Evolutionary conservation across 2,797 vertebrate species (phyloP).

Genomic region (Galago senegalensis): DNA sequence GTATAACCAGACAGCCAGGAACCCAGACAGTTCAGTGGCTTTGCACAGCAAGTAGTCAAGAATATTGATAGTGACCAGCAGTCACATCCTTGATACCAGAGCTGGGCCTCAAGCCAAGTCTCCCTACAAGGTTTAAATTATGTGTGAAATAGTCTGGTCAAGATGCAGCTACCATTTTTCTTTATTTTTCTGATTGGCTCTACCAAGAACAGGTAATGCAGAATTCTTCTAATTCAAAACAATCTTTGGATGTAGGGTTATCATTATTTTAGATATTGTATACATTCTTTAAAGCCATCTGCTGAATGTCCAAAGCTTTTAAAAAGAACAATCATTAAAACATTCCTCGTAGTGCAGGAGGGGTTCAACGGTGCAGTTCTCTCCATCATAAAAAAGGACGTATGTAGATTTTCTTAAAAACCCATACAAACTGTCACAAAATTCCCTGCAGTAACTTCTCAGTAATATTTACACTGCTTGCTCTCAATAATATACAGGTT

Average conservation of each 20-base stretch:
- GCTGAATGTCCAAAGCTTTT: conserved; percentile 60
- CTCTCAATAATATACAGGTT: conserved; percentile 83
- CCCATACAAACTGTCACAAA: conserved; percentile 77
- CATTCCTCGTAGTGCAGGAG: not conserved
- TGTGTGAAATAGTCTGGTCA: not conserved
- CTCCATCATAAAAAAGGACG: not conserved
- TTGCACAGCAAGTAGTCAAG: not conserved
- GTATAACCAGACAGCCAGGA: accelerated
- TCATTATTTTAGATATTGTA: conserved; percentile 32
- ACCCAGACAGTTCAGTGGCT: not conserved
- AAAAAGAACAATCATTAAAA: conserved; percentile 70
- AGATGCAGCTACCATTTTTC: not conserved
- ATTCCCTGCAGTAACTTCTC: conserved; percentile 71
- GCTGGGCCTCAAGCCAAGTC: not conserved
- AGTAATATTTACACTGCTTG: conserved; percentile 85
- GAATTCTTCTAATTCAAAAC: not conserved
- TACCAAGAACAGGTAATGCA: accelerated
- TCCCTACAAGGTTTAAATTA: not conserved
- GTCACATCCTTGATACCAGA: not conserved
- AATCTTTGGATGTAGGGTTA: not conserved
- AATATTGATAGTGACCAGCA: not conserved
- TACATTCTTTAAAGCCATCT: conserved; percentile 60
- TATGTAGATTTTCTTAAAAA: conserved; percentile 68
- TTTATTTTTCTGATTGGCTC: not conserved
- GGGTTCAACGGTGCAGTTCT: conserved; percentile 63